Base-by-base conservation (phyloP, 2,888 invertebrate species). In the Hyposoter didymator region DNA sequence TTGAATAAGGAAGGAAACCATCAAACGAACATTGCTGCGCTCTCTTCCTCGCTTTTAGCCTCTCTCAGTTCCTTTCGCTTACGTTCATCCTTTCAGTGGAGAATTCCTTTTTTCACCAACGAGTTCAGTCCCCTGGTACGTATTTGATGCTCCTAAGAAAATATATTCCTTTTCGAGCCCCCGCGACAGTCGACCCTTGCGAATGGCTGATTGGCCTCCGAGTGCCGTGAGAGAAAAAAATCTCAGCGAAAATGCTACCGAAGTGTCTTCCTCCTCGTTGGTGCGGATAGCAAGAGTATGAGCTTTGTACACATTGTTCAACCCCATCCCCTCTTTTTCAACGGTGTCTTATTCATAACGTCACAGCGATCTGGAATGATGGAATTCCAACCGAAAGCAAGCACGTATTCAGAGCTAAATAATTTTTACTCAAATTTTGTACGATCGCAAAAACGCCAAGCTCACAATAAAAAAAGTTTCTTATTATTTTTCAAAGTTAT, bases 61-160 rank as follows among this genome's bases (percentile, higher is more conserved):
- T 62, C 79, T 45, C 19, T 64, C 39, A 45, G 55, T 55, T 70
- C 32, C 39, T 55, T 62, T 64, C 14, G 22, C 78, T 22, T 75
- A 43, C 28, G 64, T 64, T 19, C 69, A 62, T 59, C n/a, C 43
- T 55, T 22, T 45, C 47, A 19, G 35, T 35, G n/a, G 28, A 39
- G 19, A 78, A 78, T 59, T 17, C 62, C 17, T 74, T 35, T 59
- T 66, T 47, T 52, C 69, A 49, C 55, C 78, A 19, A 45, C 47
- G 52, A 66, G 28, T 49, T 28, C 28, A 6, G 47, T 14, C 62
- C 81, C 55, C 43, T 19, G 67, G 78, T 64, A 35, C 62, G 49
- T 74, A 70, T 78, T 82, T 75, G 62, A 78, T 78, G 73, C 64
- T 78, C 67, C 52, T 52, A 73, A 55, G 49, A 78, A 78, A 69